Conservation (phyloP, 2,113 vertebrate species). For the Prolemur simus region DNA sequence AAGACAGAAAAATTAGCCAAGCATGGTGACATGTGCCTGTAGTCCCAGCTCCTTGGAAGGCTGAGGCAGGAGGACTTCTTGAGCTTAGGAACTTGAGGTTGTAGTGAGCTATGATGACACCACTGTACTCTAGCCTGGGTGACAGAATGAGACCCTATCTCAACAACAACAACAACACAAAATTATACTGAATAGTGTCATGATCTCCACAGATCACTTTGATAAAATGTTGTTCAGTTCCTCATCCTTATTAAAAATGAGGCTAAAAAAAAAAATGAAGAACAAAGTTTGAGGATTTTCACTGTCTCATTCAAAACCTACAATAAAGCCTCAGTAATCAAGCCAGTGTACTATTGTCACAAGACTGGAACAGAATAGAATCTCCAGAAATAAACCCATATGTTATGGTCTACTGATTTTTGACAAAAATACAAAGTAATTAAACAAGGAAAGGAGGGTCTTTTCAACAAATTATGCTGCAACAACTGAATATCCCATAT, state of each 20-base stretch:
- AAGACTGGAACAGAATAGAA: neutral
- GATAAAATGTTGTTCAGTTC: neutral
- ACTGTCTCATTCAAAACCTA: conserved; percentile 11
- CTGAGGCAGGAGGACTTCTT: no score
- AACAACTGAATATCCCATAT: neutral
- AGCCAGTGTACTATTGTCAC: neutral
- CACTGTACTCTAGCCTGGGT: no score
- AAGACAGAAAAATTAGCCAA: no score
- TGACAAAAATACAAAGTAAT: neutral
- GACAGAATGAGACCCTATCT: no score
- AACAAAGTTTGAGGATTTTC: neutral
- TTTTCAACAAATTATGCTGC: neutral
- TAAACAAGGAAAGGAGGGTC: neutral
- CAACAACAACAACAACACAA: no score
- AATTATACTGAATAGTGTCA: neutral
- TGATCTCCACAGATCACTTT: neutral
- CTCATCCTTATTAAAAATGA: neutral
- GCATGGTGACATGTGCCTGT: no score
- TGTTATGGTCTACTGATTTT: neutral
- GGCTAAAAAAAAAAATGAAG: conserved; percentile 7
- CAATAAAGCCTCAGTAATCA: neutral
- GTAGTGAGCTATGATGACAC: no score
- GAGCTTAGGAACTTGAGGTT: no score
- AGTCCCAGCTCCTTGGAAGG: no score
- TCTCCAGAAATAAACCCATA: neutral